These are phyloP conservation scores for Menura novaehollandiae DNA, from an alignment of 2,113 vertebrate genomes.

Conservation along the genomic window DNA sequence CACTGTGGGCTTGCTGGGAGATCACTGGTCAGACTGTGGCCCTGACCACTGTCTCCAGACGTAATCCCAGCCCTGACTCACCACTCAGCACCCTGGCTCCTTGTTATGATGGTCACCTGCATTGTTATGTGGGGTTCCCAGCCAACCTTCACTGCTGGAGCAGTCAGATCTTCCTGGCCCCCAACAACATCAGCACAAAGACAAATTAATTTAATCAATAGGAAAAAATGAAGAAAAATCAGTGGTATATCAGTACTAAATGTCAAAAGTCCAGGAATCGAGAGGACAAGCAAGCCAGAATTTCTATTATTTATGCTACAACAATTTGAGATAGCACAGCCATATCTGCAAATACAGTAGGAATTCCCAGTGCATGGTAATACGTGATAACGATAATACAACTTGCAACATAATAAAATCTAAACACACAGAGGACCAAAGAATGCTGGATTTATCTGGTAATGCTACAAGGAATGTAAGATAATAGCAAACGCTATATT, in stretches of 20 bases:
- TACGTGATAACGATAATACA: not conserved
- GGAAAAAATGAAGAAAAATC: not conserved
- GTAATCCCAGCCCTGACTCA: rapidly evolving
- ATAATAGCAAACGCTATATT: not conserved
- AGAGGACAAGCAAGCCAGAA: not conserved
- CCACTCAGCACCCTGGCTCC: not conserved
- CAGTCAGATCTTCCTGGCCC: not conserved
- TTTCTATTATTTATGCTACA: not conserved
- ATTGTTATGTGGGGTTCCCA: rapidly evolving
- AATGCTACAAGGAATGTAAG: not conserved
- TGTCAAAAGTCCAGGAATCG: not conserved
- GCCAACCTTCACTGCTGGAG: not conserved
- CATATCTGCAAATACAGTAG: not conserved
- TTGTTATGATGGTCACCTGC: not conserved
- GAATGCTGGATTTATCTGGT: not conserved
- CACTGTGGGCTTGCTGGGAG: not conserved
- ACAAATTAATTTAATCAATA: not conserved
- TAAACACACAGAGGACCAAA: not conserved
- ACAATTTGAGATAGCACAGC: not conserved
- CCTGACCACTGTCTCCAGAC: not conserved
- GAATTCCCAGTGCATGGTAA: not conserved
- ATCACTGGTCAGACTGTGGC: not conserved
- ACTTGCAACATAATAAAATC: not conserved
- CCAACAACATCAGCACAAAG: not conserved
- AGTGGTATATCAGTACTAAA: not conserved